These are phyloP conservation scores for Proteles cristata DNA, from an alignment of 2,113 vertebrate species.

Conservation along the genomic window DNA sequence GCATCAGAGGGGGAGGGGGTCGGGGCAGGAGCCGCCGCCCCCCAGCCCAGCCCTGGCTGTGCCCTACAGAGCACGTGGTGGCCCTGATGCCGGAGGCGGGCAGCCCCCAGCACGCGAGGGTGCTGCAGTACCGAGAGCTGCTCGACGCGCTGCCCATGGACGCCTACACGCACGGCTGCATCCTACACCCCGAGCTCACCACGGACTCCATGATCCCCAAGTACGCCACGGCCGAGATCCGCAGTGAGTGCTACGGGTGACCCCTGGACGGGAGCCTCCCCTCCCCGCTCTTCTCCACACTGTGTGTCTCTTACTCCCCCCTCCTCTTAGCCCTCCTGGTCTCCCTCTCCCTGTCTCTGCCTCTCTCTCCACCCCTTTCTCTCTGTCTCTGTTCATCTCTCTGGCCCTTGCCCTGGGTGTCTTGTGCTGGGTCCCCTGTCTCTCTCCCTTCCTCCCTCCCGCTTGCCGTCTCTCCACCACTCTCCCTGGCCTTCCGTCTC, in stretches of 20 bases:
- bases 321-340: background rate
- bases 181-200: constrained; percentile 99
- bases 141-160: constrained; percentile 98
- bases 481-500: background rate
- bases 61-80: constrained; percentile 89
- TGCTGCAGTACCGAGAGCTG: constrained; percentile 96
- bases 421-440: background rate
- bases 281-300: accelerated
- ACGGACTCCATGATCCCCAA: constrained; percentile 99
- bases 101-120: constrained; percentile 90
- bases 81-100: constrained; percentile 94
- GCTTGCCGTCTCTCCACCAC: background rate
- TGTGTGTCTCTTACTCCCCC: background rate
- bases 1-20: background rate
- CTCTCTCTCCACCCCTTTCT: background rate
- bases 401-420: background rate
- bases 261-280: too few relatives aligned
- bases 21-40: background rate
- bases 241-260: constrained; percentile 92
- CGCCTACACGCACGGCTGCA: constrained; percentile 99
- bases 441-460: background rate
- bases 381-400: background rate
- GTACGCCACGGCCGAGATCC: constrained; percentile 99
- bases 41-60: background rate
- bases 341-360: background rate